Conservation (phyloP, 2,113 vertebrate species). For the Theristicus caerulescens region DNA sequence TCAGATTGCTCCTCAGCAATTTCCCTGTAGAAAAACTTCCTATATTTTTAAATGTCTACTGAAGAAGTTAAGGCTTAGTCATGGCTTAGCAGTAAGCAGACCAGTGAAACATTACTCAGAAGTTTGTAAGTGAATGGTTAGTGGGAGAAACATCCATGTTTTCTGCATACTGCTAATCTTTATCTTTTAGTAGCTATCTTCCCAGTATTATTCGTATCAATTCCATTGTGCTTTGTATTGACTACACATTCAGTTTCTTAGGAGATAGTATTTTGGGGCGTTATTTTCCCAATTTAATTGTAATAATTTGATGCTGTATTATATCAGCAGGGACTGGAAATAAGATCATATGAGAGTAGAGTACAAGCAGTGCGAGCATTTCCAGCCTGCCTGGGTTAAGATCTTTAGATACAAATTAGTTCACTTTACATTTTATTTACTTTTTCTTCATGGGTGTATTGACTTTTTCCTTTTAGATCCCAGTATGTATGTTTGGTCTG, state of each 20-base stretch:
- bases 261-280: neutral
- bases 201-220: neutral
- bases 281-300: neutral
- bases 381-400: neutral
- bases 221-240: neutral
- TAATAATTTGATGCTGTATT: neutral
- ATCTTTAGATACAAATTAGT: neutral
- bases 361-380: neutral
- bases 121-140: neutral
- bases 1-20: neutral
- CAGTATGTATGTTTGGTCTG: neutral
- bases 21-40: neutral
- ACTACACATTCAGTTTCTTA: neutral
- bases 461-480: neutral
- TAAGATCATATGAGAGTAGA: neutral
- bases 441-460: neutral
- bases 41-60: neutral
- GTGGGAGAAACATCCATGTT: neutral
- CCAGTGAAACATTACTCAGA: neutral
- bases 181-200: neutral
- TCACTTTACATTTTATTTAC: neutral
- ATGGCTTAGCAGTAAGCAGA: neutral
- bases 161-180: neutral
- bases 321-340: neutral
- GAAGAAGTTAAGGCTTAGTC: neutral